Conservation (phyloP, 2,888 invertebrate genomes). For the Vandiemenella viatica region DNA sequence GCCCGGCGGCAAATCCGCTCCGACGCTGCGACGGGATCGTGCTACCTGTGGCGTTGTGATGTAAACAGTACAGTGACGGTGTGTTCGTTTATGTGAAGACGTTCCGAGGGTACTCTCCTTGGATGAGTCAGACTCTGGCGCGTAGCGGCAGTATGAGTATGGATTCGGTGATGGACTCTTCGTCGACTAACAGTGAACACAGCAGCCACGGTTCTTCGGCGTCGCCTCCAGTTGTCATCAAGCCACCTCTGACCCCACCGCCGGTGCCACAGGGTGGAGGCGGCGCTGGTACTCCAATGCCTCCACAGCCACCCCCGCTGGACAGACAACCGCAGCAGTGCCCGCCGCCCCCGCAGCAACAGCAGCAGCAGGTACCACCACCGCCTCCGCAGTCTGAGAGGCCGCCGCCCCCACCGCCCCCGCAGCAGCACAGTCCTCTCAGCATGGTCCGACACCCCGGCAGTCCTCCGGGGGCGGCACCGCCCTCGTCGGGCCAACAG, state of each 20-base stretch:
- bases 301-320: slow-evolving; percentile 21
- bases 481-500: slow-evolving; percentile 28
- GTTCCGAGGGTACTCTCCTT: neutral
- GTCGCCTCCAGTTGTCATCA: slow-evolving; percentile 28
- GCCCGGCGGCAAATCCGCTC: too few species aligned
- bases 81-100: neutral
- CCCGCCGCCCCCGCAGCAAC: slow-evolving; percentile 18
- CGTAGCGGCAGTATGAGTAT: slow-evolving; percentile 29
- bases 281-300: slow-evolving; percentile 21
- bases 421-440: slow-evolving; percentile 25
- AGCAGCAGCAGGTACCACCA: slow-evolving; percentile 24
- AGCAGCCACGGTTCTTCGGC: slow-evolving; percentile 38
- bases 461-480: slow-evolving; percentile 27
- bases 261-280: slow-evolving; percentile 21
- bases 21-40: neutral
- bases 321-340: slow-evolving; percentile 17
- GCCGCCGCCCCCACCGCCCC: slow-evolving; percentile 36
- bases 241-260: slow-evolving; percentile 30
- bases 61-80: neutral
- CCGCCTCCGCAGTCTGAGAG: slow-evolving; percentile 35
- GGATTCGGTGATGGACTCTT: slow-evolving; percentile 42
- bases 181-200: slow-evolving; percentile 38
- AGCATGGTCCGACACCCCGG: slow-evolving; percentile 25
- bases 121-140: neutral
- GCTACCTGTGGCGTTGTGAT: neutral